Percentiles rank a stretch among this genome's conserved stretches.
These are phyloP conservation scores for Stenurella melanura DNA, from an alignment of 2,888 invertebrate species.

Conservation along the genomic window DNA sequence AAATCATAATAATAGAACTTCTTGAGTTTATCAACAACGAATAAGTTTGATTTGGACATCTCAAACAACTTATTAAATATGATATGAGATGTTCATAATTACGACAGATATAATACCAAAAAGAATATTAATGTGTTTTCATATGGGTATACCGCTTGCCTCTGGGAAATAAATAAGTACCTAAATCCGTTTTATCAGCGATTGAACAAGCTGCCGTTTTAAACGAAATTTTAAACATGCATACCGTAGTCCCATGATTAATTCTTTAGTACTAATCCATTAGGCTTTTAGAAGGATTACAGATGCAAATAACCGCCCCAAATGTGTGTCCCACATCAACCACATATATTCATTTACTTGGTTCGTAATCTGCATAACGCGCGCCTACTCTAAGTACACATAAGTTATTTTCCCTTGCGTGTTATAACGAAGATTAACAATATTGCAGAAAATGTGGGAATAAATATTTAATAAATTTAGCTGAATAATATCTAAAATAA, in stretches of 20 bases:
- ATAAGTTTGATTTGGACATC: too few relatives aligned
- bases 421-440: slow-evolving; percentile 35
- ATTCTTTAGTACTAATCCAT: slow-evolving; percentile 52
- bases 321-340: slow-evolving; percentile 52
- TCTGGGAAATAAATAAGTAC: not conserved
- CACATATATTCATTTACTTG: slow-evolving; percentile 57
- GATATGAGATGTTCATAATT: too few relatives aligned
- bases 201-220: slow-evolving; percentile 8
- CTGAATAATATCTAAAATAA: not conserved
- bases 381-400: slow-evolving; percentile 35
- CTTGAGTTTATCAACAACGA: too few relatives aligned
- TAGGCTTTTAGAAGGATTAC: slow-evolving; percentile 54
- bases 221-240: slow-evolving; percentile 38
- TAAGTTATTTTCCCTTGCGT: slow-evolving; percentile 38
- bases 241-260: slow-evolving; percentile 47
- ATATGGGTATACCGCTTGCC: not conserved
- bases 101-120: too few relatives aligned
- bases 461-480: not conserved
- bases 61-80: too few relatives aligned
- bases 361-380: slow-evolving; percentile 38
- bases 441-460: slow-evolving; percentile 11
- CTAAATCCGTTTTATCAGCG: not conserved
- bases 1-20: too few relatives aligned
- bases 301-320: slow-evolving; percentile 43
- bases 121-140: not conserved